Evolutionary conservation across 1,140 invertebrate species (phyloP), one percentile per base, ranked within the genome.

Genomic region (Listronotus bonariensis): DNA sequence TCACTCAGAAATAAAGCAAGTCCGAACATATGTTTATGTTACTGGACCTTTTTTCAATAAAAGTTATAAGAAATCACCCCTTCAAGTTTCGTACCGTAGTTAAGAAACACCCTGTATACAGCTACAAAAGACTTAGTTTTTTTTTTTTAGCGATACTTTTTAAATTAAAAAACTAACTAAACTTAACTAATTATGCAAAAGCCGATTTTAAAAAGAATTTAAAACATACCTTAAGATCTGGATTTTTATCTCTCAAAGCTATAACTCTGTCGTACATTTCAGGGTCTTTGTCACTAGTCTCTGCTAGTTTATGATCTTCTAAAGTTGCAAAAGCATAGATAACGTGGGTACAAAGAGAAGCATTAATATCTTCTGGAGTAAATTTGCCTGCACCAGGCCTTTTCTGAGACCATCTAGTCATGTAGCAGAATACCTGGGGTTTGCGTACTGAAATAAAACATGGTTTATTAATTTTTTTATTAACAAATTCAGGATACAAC

Each of bases 391-490:
- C 83, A 42, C 91, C 91, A 0, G 93, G 89, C 46, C 95, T 83
- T 76, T 95, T 96, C 62, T 91, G 87, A 0, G 95, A 93, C 95
- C 95, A 97, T 69, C 92, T 96, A 1, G 96, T 96, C 77, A 94
- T 85, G 76, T 97, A 98, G 77, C 96, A 98, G 68, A 97, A 88
- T 0, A 95, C 87, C 80, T 92, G 91, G 0, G 92, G 86, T 60
- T 87, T 86, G 57, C 92, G 87, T 65, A 86, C 92, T 93, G 75
- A 1, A 80, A 41, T 32, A 80, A 57, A 55, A 15, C n/a, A n/a
- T n/a, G n/a, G n/a, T n/a, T n/a, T n/a, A n/a, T n/a, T n/a, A n/a
- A n/a, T n/a, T n/a, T n/a, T n/a, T n/a, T n/a, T n/a, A n/a, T n/a
- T n/a, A n/a, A n/a, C n/a, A n/a, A n/a, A n/a, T n/a, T n/a, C n/a